These are phyloP conservation scores for Cosmorhoe ocellata DNA, from an alignment of 2,888 invertebrate genomes.

Conservation along the genomic window DNA sequence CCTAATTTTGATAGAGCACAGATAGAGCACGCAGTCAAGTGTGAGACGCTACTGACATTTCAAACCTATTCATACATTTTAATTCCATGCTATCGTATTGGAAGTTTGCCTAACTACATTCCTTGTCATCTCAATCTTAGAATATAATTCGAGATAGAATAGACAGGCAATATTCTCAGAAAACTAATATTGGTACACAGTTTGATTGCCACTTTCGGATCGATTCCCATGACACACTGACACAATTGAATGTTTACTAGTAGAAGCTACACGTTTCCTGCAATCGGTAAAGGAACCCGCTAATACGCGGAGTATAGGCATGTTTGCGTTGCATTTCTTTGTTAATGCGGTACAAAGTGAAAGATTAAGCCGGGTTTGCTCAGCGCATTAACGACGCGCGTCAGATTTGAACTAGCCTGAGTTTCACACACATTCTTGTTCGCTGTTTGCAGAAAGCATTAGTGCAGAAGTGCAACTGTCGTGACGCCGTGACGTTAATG, in stretches of 20 bases:
- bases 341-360: conserved; percentile 77
- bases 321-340: conserved; percentile 64
- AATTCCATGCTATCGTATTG: conserved; percentile 35
- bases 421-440: conserved; percentile 69
- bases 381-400: conserved; percentile 61
- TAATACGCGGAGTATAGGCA: conserved; percentile 54
- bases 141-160: conserved; percentile 23
- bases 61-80: conserved; percentile 45
- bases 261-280: conserved; percentile 44
- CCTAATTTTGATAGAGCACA: conserved; percentile 26
- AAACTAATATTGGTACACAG: conserved; percentile 15
- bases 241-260: conserved; percentile 42
- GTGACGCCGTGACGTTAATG: conserved; percentile 44
- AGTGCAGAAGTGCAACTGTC: conserved; percentile 66
- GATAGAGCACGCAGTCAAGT: conserved; percentile 31
- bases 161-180: conserved; percentile 15
- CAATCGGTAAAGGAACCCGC: conserved; percentile 54
- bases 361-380: conserved; percentile 72
- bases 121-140: conserved; percentile 27
- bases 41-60: conserved; percentile 54
- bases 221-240: conserved; percentile 55
- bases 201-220: conserved; percentile 21
- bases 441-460: conserved; percentile 61
- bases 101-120: conserved; percentile 33
- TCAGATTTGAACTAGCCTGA: conserved; percentile 66